Evolutionary conservation across 2,888 invertebrate species (phyloP).

Genomic region (Pristionchus arcanus): DNA sequence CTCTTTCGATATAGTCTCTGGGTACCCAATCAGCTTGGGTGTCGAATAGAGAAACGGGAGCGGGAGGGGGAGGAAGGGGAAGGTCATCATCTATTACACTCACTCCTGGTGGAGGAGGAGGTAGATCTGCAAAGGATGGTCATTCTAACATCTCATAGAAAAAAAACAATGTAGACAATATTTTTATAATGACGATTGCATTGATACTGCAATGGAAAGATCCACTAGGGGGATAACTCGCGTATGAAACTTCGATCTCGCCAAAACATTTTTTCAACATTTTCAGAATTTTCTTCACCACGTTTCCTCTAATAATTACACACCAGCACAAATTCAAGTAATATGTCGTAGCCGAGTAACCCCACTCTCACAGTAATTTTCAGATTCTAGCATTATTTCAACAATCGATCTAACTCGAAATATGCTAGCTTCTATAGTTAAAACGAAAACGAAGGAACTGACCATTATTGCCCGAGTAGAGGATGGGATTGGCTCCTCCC

Average conservation of each 20-base stretch:
- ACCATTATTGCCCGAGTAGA: constrained; percentile 9
- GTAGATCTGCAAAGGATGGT: not conserved
- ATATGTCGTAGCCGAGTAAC: too few species aligned
- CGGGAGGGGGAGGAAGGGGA: constrained; percentile 64
- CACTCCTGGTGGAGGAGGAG: constrained; percentile 10
- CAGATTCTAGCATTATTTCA: too few species aligned
- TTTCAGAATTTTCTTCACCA: too few species aligned
- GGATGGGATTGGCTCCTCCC: not conserved
- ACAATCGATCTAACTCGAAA: too few species aligned
- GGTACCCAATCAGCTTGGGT: constrained; percentile 63
- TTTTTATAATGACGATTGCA: too few species aligned
- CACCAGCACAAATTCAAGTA: too few species aligned
- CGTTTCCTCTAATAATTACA: not conserved
- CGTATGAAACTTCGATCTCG: not conserved
- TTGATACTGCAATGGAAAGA: not conserved
- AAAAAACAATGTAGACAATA: too few species aligned
- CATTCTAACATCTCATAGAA: not conserved
- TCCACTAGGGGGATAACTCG: not conserved
- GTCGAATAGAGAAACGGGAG: constrained; percentile 59
- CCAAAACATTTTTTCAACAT: too few species aligned
- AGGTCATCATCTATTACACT: constrained; percentile 59
- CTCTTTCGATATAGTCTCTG: constrained; percentile 66
- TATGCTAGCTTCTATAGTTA: too few species aligned
- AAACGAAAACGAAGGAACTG: too few species aligned
- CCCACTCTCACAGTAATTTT: not conserved